phyloP scores from a whole-genome alignment of 2,888 invertebrate species.

The Agrotis clavis region DNA sequence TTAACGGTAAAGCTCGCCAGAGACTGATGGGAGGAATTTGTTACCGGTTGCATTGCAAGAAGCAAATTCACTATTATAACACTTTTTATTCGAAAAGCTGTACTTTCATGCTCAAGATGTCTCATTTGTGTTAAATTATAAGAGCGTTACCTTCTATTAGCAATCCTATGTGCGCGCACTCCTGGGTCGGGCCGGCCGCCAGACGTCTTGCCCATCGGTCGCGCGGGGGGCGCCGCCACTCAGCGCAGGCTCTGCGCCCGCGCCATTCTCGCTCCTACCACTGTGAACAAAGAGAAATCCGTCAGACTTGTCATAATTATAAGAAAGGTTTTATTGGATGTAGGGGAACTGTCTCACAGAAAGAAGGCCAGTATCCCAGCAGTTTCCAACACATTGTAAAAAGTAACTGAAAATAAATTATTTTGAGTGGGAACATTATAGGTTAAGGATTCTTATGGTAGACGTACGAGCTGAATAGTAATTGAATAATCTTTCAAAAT shows the following conservation, averaged over 20 bases:
- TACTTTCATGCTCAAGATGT: too few relatives aligned
- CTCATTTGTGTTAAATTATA: background rate
- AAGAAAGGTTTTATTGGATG: background rate
- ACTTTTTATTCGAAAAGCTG: too few relatives aligned
- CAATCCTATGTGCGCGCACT: constrained; percentile 83
- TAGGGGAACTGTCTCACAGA: background rate
- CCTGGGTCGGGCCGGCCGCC: constrained; percentile 85
- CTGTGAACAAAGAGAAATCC: constrained; percentile 30
- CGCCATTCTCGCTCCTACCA: constrained; percentile 71
- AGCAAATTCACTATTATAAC: too few relatives aligned
- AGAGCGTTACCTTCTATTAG: constrained; percentile 79
- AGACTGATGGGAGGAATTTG: too few relatives aligned
- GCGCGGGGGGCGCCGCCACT: constrained; percentile 75
- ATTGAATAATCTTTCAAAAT: background rate
- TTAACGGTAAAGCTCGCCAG: too few relatives aligned
- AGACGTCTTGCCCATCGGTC: constrained; percentile 89
- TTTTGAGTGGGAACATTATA: too few relatives aligned
- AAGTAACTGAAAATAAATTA: too few relatives aligned
- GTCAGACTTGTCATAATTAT: background rate
- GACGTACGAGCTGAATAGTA: background rate
- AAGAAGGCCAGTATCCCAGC: too few relatives aligned
- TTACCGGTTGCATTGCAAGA: too few relatives aligned
- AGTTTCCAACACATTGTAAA: too few relatives aligned
- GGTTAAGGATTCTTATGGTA: too few relatives aligned
- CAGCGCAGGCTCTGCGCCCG: constrained; percentile 70